Conservation (phyloP, 1,140 invertebrate species). For the Araneus ventricosus region DNA sequence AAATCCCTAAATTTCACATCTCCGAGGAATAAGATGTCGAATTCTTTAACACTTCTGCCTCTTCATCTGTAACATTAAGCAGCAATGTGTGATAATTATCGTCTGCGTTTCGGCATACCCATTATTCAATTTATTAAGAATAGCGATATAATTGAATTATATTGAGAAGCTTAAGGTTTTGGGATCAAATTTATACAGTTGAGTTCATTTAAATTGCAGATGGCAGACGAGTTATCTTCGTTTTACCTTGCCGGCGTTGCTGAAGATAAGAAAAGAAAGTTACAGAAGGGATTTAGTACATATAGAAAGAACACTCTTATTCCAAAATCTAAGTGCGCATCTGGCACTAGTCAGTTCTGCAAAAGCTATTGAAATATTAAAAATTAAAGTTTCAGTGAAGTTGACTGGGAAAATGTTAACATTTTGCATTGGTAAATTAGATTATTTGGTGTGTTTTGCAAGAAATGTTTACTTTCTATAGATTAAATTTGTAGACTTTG, state of each 20-base stretch:
- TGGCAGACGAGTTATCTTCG: neutral
- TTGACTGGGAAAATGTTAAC: too few species aligned
- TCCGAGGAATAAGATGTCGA: neutral
- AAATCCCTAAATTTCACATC: conserved; percentile 29
- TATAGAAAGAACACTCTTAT: neutral
- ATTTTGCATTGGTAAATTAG: too few species aligned
- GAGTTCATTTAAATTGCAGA: neutral
- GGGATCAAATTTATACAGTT: neutral
- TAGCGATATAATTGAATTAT: conserved; percentile 40
- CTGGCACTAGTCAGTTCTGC: too few species aligned
- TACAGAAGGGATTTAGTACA: neutral
- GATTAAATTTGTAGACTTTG: too few species aligned
- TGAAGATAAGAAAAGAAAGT: neutral
- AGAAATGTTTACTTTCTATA: too few species aligned
- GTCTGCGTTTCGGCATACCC: neutral
- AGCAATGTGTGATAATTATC: conserved; percentile 21
- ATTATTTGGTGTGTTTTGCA: too few species aligned
- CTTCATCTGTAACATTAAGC: neutral
- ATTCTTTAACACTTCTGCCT: neutral
- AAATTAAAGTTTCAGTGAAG: too few species aligned
- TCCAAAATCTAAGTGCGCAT: too few species aligned
- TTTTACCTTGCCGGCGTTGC: neutral
- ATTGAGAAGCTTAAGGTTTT: neutral
- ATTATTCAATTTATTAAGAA: conserved; percentile 41
- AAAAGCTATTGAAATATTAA: too few species aligned